Evolutionary conservation across 2,113 vertebrate genomes (phyloP).

Genomic region (Cepphus grylle): DNA sequence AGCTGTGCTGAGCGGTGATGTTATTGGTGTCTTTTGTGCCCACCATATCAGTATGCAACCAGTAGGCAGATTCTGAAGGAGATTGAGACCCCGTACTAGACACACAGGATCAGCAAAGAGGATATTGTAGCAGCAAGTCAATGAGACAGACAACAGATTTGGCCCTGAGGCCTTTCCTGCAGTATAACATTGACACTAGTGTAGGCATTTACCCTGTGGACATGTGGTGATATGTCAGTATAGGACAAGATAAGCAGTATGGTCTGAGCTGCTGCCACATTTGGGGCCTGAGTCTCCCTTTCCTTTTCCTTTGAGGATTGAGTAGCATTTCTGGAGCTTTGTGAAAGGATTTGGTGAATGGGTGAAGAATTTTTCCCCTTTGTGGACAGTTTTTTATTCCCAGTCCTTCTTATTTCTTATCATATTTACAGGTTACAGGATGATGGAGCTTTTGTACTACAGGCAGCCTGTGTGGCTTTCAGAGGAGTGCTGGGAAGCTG

Average conservation of each 20-base stretch:
- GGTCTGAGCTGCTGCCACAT: neutral
- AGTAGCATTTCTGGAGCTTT: neutral
- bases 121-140: neutral
- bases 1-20: neutral
- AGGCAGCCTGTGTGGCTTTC: neutral
- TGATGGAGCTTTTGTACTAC: neutral
- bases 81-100: rapidly evolving
- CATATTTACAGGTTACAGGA: neutral
- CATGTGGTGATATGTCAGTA: neutral
- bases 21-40: neutral
- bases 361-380: neutral
- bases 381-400: neutral
- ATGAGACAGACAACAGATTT: neutral
- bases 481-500: neutral
- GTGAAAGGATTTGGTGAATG: neutral
- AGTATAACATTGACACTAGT: neutral
- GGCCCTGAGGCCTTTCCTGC: neutral
- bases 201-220: neutral
- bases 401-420: neutral
- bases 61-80: neutral
- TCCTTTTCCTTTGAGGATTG: neutral
- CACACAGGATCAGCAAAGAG: neutral
- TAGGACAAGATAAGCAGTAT: neutral
- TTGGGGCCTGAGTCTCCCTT: neutral
- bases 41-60: rapidly evolving